Evolutionary conservation across 2,888 invertebrate genomes (phyloP), one percentile per base, ranked within the genome.

Genomic region (Ariolimax columbianus): DNA sequence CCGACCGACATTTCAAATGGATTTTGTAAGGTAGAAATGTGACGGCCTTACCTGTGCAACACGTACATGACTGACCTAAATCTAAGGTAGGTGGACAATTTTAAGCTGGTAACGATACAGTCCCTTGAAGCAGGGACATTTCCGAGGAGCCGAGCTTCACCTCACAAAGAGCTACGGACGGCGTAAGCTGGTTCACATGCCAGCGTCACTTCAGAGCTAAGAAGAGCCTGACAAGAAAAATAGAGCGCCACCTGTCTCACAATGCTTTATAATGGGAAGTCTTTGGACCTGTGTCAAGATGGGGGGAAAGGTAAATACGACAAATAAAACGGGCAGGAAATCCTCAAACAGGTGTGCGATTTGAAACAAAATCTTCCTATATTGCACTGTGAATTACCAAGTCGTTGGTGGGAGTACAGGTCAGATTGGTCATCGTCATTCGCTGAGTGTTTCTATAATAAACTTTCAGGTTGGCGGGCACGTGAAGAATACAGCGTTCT

Each of bases 281-380:
- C 59, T 55, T 75, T 30, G 2, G 30, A 75, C 23, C 19, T 40
- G 30, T 51, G 7, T 17, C 36, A 47, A 17, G 36, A 38, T 26
- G 38, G 38, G 23, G 59, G 79, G 26, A 79, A 43, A 47, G 11
- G 68, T 47, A 79, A 79, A 79, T 30, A 79, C 68, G 33, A 33
- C 43, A 30, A 38, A 68, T n/a, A 43, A 68, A 66, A 63, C 26
- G n/a, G 23, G n/a, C 26, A 68, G 79, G 43, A 47, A 79, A 79
- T 79, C 68, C 79, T 66, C 33, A 26, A 68, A 66, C 79, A 79
- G 79, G 79, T 79, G 79, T 79, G 68, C 33, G 79, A 68, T 79
- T 68, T 68, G 63, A 47, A 68, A 30, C 43, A 23, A 68, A 43
- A 33, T 68, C 68, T 19, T 59, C 19, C 66, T 1, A 68, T 30